These are phyloP conservation scores for Anarsia innoxiella DNA, from an alignment of 2,888 invertebrate genomes.

Conservation along the genomic window DNA sequence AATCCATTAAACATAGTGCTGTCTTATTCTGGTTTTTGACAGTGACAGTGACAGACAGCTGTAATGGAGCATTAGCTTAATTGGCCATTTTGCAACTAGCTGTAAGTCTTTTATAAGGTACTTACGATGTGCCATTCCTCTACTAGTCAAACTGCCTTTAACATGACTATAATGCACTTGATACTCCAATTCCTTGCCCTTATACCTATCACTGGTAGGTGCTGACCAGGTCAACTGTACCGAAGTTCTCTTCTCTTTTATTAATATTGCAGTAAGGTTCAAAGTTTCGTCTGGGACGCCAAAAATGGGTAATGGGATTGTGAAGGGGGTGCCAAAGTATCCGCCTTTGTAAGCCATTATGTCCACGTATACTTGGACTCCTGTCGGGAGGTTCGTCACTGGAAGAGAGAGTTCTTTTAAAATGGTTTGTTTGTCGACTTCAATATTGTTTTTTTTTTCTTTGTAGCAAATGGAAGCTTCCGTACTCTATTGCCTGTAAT, in stretches of 20 bases:
- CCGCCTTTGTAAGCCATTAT: constrained; percentile 77
- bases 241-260: constrained; percentile 74
- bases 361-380: constrained; percentile 67
- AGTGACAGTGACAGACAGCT: too few species aligned
- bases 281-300: constrained; percentile 71
- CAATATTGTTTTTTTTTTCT: too few species aligned
- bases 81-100: too few species aligned
- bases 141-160: not conserved
- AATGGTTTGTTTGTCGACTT: too few species aligned
- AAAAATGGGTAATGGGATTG: constrained; percentile 57
- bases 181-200: constrained; percentile 66
- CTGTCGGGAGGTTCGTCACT: constrained; percentile 74
- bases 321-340: constrained; percentile 70
- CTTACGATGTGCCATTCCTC: constrained; percentile 2
- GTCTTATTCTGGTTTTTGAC: too few species aligned
- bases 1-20: too few species aligned
- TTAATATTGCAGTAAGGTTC: constrained; percentile 60
- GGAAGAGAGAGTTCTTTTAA: too few species aligned
- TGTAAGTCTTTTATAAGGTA: too few species aligned
- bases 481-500: too few species aligned
- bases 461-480: too few species aligned
- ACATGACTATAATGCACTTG: constrained; percentile 77
- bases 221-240: constrained; percentile 81
- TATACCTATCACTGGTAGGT: constrained; percentile 72
- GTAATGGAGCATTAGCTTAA: too few species aligned